Evolutionary conservation across 1,140 invertebrate species (phyloP).

Genomic region (Ceratitis capitata): DNA sequence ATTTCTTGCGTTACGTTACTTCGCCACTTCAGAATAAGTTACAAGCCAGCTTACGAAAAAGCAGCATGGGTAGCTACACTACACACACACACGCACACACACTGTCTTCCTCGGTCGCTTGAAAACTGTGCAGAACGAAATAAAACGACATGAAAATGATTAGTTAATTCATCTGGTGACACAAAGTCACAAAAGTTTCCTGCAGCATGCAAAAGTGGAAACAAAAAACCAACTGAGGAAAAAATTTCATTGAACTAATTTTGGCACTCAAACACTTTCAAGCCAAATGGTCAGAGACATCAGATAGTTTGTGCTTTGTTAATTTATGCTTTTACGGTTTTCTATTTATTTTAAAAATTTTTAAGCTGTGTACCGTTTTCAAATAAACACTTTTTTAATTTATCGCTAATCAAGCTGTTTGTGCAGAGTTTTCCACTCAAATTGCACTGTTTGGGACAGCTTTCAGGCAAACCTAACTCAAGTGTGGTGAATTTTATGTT

Average conservation of each 20-base stretch:
- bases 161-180: constrained; percentile 31
- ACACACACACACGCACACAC: constrained; percentile 3
- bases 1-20: background rate
- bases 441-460: too few relatives aligned
- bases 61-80: background rate
- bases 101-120: too few relatives aligned
- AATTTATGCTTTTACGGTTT: background rate
- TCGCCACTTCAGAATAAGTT: constrained; percentile 15
- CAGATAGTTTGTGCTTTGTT: background rate
- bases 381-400: background rate
- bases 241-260: background rate
- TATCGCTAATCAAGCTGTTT: too few relatives aligned
- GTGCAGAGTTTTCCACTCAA: too few relatives aligned
- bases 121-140: background rate
- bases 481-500: too few relatives aligned
- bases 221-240: background rate
- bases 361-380: background rate
- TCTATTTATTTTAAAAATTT: too few relatives aligned
- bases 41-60: background rate
- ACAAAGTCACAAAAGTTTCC: constrained; percentile 29
- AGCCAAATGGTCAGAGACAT: background rate
- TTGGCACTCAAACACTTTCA: background rate
- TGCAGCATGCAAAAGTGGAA: background rate
- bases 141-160: constrained; percentile 18
- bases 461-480: too few relatives aligned